A percentile compares a stretch with the other conserved stretches of the same genome.
phyloP scores from a whole-genome alignment of 2,888 invertebrate species.

The Didymodactylos carnosus region DNA sequence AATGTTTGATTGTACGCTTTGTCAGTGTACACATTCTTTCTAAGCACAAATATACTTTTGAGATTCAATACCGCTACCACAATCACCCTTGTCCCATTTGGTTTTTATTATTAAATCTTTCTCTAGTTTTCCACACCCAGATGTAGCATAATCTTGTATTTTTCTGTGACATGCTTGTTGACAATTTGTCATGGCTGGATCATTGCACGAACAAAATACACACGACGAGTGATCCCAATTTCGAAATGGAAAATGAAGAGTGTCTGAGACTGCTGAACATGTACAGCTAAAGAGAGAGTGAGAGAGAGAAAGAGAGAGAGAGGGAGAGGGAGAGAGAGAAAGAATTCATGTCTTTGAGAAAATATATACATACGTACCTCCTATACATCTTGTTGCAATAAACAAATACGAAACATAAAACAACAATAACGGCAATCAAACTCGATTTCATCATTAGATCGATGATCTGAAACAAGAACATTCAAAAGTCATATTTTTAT shows the following conservation, averaged over 20 bases:
- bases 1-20: neutral
- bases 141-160: neutral
- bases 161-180: neutral
- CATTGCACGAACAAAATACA: neutral
- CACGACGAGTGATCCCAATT: neutral
- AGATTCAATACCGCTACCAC: neutral
- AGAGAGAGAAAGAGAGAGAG: neutral
- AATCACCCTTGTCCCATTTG: neutral
- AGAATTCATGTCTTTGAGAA: neutral
- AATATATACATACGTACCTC: neutral
- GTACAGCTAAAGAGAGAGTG: neutral
- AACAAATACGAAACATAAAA: too few species aligned
- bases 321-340: neutral
- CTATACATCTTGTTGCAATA: too few species aligned
- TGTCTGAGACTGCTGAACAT: neutral
- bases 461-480: too few species aligned
- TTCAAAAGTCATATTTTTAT: too few species aligned
- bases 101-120: neutral
- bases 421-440: too few species aligned
- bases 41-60: neutral
- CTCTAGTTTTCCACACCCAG: neutral
- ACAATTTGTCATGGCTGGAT: neutral
- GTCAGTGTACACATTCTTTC: too few species aligned
- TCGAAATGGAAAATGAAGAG: neutral
- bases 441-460: too few species aligned